These are phyloP conservation scores for Patella caerulea DNA, from an alignment of 2,888 invertebrate species.

Conservation along the genomic window DNA sequence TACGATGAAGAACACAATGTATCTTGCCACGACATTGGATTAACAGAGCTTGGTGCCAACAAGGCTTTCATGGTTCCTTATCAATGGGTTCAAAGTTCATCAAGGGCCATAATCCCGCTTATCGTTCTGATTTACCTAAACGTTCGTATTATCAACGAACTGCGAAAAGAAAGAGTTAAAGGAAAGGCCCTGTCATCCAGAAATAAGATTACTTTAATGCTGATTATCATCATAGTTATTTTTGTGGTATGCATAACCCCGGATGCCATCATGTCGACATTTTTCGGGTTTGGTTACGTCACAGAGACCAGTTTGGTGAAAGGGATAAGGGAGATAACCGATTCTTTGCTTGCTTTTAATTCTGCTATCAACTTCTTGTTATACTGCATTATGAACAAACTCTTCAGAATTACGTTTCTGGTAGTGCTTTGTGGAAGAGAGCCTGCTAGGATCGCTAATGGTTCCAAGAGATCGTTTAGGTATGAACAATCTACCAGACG, in stretches of 20 bases:
- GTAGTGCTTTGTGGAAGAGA: slow-evolving; percentile 54
- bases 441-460: neutral
- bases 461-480: neutral
- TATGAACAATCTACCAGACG: neutral
- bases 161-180: slow-evolving; percentile 59
- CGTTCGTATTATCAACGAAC: slow-evolving; percentile 63
- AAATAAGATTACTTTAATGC: slow-evolving; percentile 69
- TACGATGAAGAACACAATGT: slow-evolving; percentile 45
- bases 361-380: slow-evolving; percentile 69
- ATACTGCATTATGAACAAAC: slow-evolving; percentile 66
- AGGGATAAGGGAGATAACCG: slow-evolving; percentile 69
- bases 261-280: slow-evolving; percentile 69
- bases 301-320: slow-evolving; percentile 64
- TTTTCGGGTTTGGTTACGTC: slow-evolving; percentile 68
- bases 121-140: slow-evolving; percentile 64
- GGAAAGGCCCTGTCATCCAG: slow-evolving; percentile 61
- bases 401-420: slow-evolving; percentile 64
- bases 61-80: slow-evolving; percentile 61
- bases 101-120: slow-evolving; percentile 67
- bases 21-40: slow-evolving; percentile 49
- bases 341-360: slow-evolving; percentile 67
- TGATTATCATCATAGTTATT: slow-evolving; percentile 67
- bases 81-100: slow-evolving; percentile 64
- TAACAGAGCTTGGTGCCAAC: slow-evolving; percentile 58
- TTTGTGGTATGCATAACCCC: slow-evolving; percentile 70